phyloP scores from a whole-genome alignment of 2,888 invertebrate genomes.

The Xylota segnis region DNA sequence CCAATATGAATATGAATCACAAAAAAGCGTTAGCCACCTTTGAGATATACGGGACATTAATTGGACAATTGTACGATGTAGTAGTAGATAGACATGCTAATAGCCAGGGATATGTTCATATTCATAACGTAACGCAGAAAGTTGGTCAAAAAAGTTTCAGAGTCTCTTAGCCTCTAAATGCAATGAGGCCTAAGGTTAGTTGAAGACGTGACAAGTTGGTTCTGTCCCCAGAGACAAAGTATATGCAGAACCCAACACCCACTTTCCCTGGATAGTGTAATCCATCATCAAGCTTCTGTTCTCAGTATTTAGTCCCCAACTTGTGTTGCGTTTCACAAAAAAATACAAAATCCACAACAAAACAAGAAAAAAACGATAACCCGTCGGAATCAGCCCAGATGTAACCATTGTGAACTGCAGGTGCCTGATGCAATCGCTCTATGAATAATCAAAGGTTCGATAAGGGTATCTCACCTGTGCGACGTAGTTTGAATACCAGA shows the following conservation, averaged over 20 bases:
- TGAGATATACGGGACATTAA: constrained; percentile 31
- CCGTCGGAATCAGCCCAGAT: constrained; percentile 37
- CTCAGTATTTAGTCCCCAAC: background rate
- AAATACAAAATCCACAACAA: background rate
- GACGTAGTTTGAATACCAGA: constrained; percentile 29
- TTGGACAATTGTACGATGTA: constrained; percentile 21
- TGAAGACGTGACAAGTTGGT: background rate
- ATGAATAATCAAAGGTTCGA: constrained; percentile 56
- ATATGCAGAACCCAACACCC: background rate
- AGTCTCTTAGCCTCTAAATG: background rate
- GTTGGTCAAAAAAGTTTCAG: background rate
- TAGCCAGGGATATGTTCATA: background rate
- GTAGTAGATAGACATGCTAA: background rate
- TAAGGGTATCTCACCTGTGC: constrained; percentile 29
- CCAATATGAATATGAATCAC: constrained; percentile 64
- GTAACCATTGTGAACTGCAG: constrained; percentile 24
- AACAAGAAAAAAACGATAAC: constrained; percentile 6
- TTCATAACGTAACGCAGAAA: background rate
- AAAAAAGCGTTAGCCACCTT: constrained; percentile 34
- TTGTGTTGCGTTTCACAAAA: constrained; percentile 15
- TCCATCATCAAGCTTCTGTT: background rate
- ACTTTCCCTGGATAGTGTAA: background rate
- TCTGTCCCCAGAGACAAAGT: too few species aligned
- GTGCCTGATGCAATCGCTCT: constrained; percentile 46
- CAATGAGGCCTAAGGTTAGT: background rate